Evolutionary conservation across 1,140 invertebrate species (phyloP), one percentile per base, ranked within the genome.

Genomic region (Brachionus calyciflorus): DNA sequence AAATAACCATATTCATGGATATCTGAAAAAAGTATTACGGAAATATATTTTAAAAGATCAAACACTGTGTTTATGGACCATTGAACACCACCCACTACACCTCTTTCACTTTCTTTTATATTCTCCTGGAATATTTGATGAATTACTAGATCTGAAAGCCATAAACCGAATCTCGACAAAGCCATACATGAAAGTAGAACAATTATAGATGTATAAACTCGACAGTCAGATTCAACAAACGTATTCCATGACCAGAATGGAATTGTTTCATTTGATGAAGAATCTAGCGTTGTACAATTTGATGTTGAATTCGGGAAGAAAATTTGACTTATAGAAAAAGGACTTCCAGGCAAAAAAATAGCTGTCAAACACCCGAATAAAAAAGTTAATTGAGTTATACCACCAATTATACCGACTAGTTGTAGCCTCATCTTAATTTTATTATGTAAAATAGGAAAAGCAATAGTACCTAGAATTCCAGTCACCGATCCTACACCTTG

Each of bases 391-490:
- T 60, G 40, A 46, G 26, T 9, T 48, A 48, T 60, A n/a, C 30
- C 37, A 5, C 76, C 53, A 28, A 77, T 51, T 5, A 60, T 33
- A 7, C 53, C 55, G 10, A 76, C 51, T 17, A 26, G 7, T 40
- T 55, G 21, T 10, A 60, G 44, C 21, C 21, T 41, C 3, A 79
- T 49, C 17, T 78, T 77, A 12, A 76, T n/a, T 7, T 60, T 40
- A 26, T 63, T 78, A 14, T 51, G 44, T 9, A 79, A 57, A 19
- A 44, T 30, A 24, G 78, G 44, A 48, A 57, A 79, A 14, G 49
- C 26, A 17, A 79, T 41, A 17, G 79, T 73, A 24, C 78, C 79
- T 2, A 79, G 19, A 14, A 79, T 44, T 2, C 79, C 79, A 21
- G 55, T 33, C 10, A 79, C n/a, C 24, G 78, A 75, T 6, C 63